Conservation (phyloP, 2,797 vertebrate species). For the Atherinosoma microstoma region DNA sequence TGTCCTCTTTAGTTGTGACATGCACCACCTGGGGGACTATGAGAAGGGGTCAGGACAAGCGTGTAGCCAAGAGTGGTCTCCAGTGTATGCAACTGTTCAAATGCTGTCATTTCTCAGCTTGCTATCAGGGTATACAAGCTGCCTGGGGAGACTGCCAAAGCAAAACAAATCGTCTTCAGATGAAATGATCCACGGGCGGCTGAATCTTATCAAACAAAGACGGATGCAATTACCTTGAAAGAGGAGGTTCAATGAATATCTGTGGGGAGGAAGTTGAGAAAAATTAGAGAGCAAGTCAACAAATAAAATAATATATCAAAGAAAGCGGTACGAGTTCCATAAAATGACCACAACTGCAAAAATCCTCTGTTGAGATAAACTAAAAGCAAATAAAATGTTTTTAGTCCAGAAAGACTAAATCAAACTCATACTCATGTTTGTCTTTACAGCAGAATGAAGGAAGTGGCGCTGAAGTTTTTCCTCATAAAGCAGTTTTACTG, state of each 20-base stretch:
- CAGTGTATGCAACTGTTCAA: constrained; percentile 37
- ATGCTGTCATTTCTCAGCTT: constrained; percentile 36
- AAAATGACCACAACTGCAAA: constrained; percentile 40
- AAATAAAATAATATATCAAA: constrained; percentile 42
- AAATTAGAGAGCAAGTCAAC: constrained; percentile 20
- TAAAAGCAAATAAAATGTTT: constrained; percentile 43
- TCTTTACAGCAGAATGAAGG: constrained; percentile 61
- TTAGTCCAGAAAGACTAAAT: constrained; percentile 32
- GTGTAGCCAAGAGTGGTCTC: constrained; percentile 31
- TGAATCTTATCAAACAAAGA: constrained; percentile 47
- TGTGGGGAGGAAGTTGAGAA: constrained; percentile 13
- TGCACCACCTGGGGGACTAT: constrained; percentile 51
- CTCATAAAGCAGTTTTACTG: constrained; percentile 72
- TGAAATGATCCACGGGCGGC: constrained; percentile 23
- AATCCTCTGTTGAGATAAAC: constrained; percentile 26
- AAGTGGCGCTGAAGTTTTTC: constrained; percentile 68
- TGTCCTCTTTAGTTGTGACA: constrained; percentile 49
- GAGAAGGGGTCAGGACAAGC: constrained; percentile 34
- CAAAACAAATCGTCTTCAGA: constrained; percentile 34
- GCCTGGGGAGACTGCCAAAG: constrained; percentile 17
- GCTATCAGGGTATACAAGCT: constrained; percentile 19
- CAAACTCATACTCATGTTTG: constrained; percentile 61
- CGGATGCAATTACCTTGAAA: constrained; percentile 2
- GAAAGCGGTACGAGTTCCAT: constrained; percentile 30
- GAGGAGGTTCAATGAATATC: constrained; percentile 21